Evolutionary conservation across 1,140 invertebrate species (phyloP).

Genomic region (Rhynchophorus ferrugineus): DNA sequence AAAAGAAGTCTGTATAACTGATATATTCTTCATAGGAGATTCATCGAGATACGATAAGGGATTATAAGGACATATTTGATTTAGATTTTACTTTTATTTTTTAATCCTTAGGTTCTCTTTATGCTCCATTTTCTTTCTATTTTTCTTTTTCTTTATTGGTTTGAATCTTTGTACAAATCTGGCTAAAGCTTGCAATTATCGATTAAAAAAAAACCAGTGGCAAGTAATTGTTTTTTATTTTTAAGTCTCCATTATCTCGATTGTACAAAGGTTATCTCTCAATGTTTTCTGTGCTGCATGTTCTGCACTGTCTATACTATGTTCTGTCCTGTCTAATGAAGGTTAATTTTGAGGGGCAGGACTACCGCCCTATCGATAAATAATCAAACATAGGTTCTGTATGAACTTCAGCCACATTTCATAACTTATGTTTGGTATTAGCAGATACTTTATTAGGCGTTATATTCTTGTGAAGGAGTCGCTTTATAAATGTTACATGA

Average conservation of each 20-base stretch:
- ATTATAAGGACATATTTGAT: not conserved
- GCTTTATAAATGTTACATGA: no score
- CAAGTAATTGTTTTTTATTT: no score
- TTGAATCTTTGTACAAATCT: constrained; percentile 16
- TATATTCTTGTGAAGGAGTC: no score
- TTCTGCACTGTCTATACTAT: constrained; percentile 23
- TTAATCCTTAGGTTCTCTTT: no score
- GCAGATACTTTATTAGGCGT: no score
- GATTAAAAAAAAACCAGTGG: no score
- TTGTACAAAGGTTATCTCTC: constrained; percentile 16
- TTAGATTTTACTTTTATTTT: not conserved
- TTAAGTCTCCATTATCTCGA: no score
- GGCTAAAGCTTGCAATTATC: no score
- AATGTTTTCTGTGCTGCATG: constrained; percentile 29
- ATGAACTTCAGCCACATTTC: not conserved
- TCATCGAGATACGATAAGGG: not conserved
- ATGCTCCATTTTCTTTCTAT: constrained; percentile 20
- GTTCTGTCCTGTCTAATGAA: constrained; percentile 18
- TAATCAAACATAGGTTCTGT: not conserved
- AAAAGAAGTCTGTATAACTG: not conserved
- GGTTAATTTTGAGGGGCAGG: constrained; percentile 26
- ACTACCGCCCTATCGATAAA: constrained; percentile 24
- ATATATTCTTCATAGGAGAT: not conserved
- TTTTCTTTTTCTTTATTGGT: constrained; percentile 20
- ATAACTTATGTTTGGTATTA: no score